Percentiles rank a stretch among this genome's conserved stretches.
These are phyloP conservation scores for Schizaphis graminum DNA, from an alignment of 2,888 invertebrate genomes.

Conservation along the genomic window DNA sequence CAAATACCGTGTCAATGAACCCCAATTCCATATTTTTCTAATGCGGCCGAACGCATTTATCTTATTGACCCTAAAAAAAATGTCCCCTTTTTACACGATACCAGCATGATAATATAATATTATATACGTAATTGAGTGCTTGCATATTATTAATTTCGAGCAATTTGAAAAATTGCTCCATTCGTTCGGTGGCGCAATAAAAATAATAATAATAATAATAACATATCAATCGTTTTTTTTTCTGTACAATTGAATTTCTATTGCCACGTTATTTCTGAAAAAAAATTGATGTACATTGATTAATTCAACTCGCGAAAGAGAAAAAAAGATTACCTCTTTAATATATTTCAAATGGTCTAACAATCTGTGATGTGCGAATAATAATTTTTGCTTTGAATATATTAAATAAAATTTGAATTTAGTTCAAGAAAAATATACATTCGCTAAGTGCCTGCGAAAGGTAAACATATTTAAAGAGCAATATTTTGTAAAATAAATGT, in stretches of 20 bases:
- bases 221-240: neutral
- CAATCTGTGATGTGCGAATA: neutral
- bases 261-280: neutral
- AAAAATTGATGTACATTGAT: neutral
- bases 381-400: neutral
- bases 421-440: neutral
- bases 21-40: neutral
- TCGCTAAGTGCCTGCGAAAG: neutral
- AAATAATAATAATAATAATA: neutral
- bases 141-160: slow-evolving; percentile 1
- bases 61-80: slow-evolving; percentile 14
- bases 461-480: neutral
- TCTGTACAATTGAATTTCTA: neutral
- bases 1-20: slow-evolving; percentile 38
- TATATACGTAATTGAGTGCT: neutral
- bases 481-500: neutral
- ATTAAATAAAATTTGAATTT: neutral
- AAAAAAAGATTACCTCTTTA: neutral
- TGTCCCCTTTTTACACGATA: neutral
- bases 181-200: neutral
- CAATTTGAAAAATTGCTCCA: neutral
- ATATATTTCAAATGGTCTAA: neutral
- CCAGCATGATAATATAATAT: neutral
- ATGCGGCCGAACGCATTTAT: neutral
- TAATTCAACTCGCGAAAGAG: neutral